Percentiles rank a stretch among this genome's conserved stretches.
Conservation (phyloP, 2,888 invertebrate species). For the Brachypalpus laphriformis region DNA sequence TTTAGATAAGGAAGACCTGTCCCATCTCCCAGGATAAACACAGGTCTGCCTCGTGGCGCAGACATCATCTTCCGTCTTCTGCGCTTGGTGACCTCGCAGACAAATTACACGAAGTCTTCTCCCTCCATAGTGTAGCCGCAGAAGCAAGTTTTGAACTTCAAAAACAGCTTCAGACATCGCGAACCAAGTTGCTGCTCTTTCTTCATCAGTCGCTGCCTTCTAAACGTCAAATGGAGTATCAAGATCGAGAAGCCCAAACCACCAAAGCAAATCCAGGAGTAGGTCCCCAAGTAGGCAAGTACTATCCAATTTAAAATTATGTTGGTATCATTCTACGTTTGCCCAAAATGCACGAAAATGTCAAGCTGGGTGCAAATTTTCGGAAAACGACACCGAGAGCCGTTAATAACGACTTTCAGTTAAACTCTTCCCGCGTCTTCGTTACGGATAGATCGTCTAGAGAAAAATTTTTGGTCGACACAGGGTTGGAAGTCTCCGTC, state of each 20-base stretch:
- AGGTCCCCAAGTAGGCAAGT: background rate
- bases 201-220: background rate
- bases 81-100: background rate
- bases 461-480: constrained; percentile 42
- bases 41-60: background rate
- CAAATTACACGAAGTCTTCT: background rate
- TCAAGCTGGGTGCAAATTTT: background rate
- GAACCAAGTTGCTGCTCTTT: background rate
- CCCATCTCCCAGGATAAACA: background rate
- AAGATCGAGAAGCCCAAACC: no score
- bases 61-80: background rate
- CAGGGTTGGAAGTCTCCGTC: constrained; percentile 56
- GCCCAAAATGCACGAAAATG: background rate
- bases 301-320: background rate
- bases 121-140: background rate
- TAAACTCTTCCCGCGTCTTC: constrained; percentile 2
- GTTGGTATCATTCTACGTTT: background rate
- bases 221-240: background rate
- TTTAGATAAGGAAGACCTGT: no score
- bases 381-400: constrained; percentile 33
- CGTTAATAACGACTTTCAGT: constrained; percentile 26
- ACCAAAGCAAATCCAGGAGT: no score
- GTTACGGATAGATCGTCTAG: background rate
- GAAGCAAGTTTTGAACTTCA: background rate
- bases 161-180: background rate